phyloP scores from a whole-genome alignment of 2,113 vertebrate species.

The Felis chaus region DNA sequence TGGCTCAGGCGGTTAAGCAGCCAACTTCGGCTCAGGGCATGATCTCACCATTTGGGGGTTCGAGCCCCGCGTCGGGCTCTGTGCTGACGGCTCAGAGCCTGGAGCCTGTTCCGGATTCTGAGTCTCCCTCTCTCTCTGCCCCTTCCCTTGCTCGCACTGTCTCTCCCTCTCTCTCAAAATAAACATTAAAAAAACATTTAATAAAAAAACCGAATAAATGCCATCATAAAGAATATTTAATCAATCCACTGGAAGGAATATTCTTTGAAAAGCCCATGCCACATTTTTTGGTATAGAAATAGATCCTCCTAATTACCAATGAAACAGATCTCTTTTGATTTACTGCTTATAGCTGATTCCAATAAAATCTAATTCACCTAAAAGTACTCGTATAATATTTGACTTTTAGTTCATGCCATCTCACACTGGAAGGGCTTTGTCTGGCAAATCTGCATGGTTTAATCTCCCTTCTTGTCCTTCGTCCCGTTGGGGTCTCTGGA shows the following conservation, averaged over 20 bases:
- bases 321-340: not conserved
- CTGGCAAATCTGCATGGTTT: not conserved
- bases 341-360: not conserved
- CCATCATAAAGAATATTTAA: not conserved
- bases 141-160: too few relatives aligned
- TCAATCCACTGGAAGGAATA: not conserved
- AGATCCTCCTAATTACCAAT: not conserved
- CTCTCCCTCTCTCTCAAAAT: too few relatives aligned
- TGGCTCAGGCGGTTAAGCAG: too few relatives aligned
- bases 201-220: not conserved
- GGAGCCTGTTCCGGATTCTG: too few relatives aligned
- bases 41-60: too few relatives aligned
- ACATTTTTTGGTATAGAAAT: not conserved
- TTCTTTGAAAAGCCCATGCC: not conserved
- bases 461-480: not conserved
- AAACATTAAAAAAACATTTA: too few relatives aligned
- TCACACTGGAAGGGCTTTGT: not conserved
- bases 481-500: fast-evolving
- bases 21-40: too few relatives aligned
- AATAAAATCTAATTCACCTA: constrained; percentile 14
- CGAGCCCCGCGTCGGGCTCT: too few relatives aligned
- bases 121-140: too few relatives aligned
- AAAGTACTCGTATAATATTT: not conserved
- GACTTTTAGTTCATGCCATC: not conserved
- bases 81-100: too few relatives aligned